Base-by-base conservation (phyloP, 2,797 vertebrate genomes). In the Pygocentrus nattereri region DNA sequence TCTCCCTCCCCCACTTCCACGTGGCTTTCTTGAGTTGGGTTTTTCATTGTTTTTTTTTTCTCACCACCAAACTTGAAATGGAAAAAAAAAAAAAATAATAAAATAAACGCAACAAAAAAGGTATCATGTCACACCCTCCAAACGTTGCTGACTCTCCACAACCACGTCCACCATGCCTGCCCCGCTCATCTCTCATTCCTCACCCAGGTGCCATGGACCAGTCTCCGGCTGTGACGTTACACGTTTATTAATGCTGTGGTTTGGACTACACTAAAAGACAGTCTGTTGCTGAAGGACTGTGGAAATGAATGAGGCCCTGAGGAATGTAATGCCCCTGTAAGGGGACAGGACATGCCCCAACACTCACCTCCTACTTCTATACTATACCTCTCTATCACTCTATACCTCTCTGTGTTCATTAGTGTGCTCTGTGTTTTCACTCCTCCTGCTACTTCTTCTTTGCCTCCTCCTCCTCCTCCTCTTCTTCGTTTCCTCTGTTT, bases 141-240 rank as follows among this genome's bases (percentile, higher is more conserved):
- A 92, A 91, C 89, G 90, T 87, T 90, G 91, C 85, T 91, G 71
- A 88, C 91, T 68, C 74, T 69, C 80, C 73, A 86, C 79, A 54
- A 67, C 41, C 69, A 73, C 68, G 49, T 38, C 50, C 73, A 27
- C 69, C 23, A 1, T 27, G 73, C 8, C 56, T 25, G 6, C n/a
- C 52, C 50, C 16, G 27, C 12, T 54, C 91, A 88, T 90, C 93
- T 90, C 93, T 94, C 94, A 91, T 93, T 94, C 91, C 93, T 94
- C 94, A 92, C 91, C 92, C 91, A 90, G 93, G 91, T 92, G 92
- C 91, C 94, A 91, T 91, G 94, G 95, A 94, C 70, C 61, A 59
- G 79, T 88, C 91, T 92, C 90, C 91, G 87, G 92, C 93, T 93
- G 50, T 81, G 92, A 93, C 92, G 81, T 91, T 79, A 76, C 16